A percentile compares a stretch with the other conserved stretches of the same genome.
Conservation (phyloP, 1,140 invertebrate genomes). For the Uloborus diversus region DNA sequence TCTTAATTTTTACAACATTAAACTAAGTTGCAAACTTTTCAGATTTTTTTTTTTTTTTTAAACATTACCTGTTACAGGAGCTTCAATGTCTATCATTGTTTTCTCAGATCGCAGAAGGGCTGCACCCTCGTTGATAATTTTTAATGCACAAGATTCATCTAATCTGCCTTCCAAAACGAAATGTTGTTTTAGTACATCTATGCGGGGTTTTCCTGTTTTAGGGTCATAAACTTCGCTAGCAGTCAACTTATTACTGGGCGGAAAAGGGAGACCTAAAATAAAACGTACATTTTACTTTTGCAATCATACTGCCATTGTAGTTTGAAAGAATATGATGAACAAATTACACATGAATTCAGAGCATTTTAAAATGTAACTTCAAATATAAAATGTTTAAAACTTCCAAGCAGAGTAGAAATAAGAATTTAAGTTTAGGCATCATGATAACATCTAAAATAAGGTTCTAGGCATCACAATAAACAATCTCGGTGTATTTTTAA, state of each 20-base stretch:
- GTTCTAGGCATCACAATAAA: too few relatives aligned
- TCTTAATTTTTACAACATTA: too few relatives aligned
- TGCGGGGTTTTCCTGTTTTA: conserved; percentile 90
- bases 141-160: conserved; percentile 94
- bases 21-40: too few relatives aligned
- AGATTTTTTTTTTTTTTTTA: too few relatives aligned
- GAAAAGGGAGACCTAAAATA: conserved; percentile 87
- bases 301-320: neutral
- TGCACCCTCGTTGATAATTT: conserved; percentile 97
- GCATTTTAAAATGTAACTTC: too few relatives aligned
- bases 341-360: too few relatives aligned
- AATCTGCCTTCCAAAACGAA: conserved; percentile 98
- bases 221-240: conserved; percentile 96
- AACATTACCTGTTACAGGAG: conserved; percentile 98
- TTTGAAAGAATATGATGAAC: neutral
- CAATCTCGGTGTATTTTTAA: too few relatives aligned
- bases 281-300: neutral
- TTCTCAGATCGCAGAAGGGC: conserved; percentile 94
- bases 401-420: too few relatives aligned
- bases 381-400: too few relatives aligned
- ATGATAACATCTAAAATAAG: too few relatives aligned
- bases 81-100: conserved; percentile 99
- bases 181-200: conserved; percentile 98
- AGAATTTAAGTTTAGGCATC: too few relatives aligned
- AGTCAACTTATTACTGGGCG: conserved; percentile 95